Evolutionary conservation across 1,140 invertebrate species (phyloP).

Genomic region (Zaprionus tsacasi): DNA sequence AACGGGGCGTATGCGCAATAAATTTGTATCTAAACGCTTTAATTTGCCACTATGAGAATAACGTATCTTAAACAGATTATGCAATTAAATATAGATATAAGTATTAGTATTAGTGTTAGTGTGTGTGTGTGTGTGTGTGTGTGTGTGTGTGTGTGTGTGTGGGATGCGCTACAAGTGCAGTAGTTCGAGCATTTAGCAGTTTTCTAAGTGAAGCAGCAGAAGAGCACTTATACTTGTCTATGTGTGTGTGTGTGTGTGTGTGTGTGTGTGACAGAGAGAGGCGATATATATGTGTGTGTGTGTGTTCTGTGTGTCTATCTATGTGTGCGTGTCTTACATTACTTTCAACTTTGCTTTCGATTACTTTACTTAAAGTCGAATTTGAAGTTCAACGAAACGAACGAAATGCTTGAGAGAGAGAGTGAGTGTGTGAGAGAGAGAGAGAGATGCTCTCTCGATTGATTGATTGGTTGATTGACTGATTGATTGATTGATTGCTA

Average conservation of each 20-base stretch:
- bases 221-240: background rate
- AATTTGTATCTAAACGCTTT: conserved; percentile 31
- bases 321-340: conserved; percentile 15
- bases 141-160: conserved; percentile 23
- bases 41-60: conserved; percentile 31
- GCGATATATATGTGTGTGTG: conserved; percentile 16
- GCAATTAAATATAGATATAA: conserved; percentile 50
- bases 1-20: conserved; percentile 70
- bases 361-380: conserved; percentile 41
- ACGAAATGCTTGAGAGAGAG: conserved; percentile 27
- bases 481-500: conserved; percentile 17
- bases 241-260: conserved; percentile 17
- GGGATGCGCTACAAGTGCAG: conserved; percentile 42
- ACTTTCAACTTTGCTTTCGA: conserved; percentile 52
- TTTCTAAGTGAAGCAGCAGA: conserved; percentile 12
- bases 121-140: conserved; percentile 4
- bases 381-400: conserved; percentile 45
- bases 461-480: conserved; percentile 44
- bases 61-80: conserved; percentile 51
- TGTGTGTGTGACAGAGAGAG: conserved; percentile 16
- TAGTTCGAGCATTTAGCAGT: conserved; percentile 44
- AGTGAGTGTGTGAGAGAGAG: no score
- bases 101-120: background rate
- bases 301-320: conserved; percentile 9
- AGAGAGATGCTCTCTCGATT: conserved; percentile 19